Evolutionary conservation across 2,113 vertebrate genomes (phyloP).

Genomic region (Bucco capensis): DNA sequence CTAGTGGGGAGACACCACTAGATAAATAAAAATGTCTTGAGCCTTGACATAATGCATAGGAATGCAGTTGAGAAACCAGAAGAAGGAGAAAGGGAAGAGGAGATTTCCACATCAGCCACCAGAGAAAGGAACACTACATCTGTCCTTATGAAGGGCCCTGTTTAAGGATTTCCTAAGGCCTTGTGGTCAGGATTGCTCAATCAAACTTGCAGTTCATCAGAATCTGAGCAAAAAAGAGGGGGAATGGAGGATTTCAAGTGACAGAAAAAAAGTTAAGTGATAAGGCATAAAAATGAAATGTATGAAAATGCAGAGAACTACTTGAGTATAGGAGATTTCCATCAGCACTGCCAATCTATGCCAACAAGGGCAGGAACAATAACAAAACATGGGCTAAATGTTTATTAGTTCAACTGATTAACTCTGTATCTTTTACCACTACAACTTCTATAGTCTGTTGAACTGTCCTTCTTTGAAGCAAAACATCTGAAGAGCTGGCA

Average conservation of each 20-base stretch:
- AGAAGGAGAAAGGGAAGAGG: background rate
- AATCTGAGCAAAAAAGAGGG: background rate
- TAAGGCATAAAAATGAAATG: background rate
- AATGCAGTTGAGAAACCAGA: background rate
- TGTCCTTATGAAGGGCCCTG: background rate
- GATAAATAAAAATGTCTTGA: background rate
- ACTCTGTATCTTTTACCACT: background rate
- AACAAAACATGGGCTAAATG: background rate
- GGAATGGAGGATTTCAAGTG: background rate
- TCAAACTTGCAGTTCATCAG: background rate
- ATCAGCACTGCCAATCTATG: background rate
- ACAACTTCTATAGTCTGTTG: background rate
- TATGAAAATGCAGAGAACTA: background rate
- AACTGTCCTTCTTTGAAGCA: slow-evolving; percentile 16
- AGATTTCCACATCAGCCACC: background rate
- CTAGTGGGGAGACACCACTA: background rate
- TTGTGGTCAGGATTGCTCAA: background rate
- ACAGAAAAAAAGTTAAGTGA: background rate
- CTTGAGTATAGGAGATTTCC: background rate
- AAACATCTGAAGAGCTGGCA: slow-evolving; percentile 2
- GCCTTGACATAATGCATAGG: background rate
- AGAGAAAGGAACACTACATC: background rate
- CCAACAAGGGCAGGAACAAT: background rate
- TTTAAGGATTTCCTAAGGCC: background rate
- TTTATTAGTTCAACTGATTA: slow-evolving; percentile 21